Percentiles rank a stretch among this genome's conserved stretches.
Conservation (phyloP, 2,113 vertebrate species). For the Entosphenus tridentatus region DNA sequence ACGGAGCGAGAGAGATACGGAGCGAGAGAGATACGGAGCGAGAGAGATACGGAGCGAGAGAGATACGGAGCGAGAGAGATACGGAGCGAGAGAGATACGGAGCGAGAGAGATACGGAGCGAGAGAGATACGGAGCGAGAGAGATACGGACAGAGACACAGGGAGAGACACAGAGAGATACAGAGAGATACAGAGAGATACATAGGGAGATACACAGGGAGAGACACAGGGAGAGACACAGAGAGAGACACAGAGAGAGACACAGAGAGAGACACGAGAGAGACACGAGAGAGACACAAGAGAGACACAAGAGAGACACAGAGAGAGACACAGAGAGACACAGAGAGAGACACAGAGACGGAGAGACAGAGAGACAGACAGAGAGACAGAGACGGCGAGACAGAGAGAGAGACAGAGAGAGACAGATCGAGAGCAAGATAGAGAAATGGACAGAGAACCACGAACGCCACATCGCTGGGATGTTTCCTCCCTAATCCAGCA, state of each 20-base stretch:
- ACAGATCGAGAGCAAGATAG: too few relatives aligned
- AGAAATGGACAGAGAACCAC: too few relatives aligned
- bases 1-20: neutral
- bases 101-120: neutral
- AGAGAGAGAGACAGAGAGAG: too few relatives aligned
- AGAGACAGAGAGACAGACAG: too few relatives aligned
- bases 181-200: neutral
- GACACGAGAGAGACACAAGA: neutral
- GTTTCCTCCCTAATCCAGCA: too few relatives aligned
- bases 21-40: neutral
- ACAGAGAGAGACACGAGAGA: neutral
- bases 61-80: neutral
- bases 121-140: neutral
- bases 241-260: neutral
- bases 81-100: neutral
- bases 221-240: neutral
- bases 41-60: neutral
- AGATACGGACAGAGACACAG: neutral
- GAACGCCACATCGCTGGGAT: too few relatives aligned
- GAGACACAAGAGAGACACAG: neutral
- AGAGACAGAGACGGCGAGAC: too few relatives aligned
- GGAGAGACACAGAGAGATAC: neutral
- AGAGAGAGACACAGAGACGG: neutral
- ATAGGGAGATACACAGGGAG: neutral
- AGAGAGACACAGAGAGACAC: neutral